These are phyloP conservation scores for Coenonympha glycerion DNA, from an alignment of 2,888 invertebrate genomes.

Conservation along the genomic window DNA sequence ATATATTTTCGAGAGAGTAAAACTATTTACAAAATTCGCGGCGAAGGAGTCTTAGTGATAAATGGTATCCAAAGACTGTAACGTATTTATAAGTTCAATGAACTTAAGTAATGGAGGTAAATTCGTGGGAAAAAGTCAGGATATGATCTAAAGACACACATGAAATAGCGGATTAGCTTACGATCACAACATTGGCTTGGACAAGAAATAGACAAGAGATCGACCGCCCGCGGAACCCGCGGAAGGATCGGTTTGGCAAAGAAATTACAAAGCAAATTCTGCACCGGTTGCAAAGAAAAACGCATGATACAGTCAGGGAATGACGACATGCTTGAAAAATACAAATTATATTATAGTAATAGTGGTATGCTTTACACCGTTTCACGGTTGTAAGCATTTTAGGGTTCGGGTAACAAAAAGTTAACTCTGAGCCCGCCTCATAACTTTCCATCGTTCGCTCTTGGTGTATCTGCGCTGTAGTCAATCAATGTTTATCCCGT, in stretches of 20 bases:
- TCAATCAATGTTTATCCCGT: constrained; percentile 8
- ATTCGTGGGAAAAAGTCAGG: constrained; percentile 62
- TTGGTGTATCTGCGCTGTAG: constrained; percentile 26
- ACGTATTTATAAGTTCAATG: constrained; percentile 70
- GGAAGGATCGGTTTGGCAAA: neutral
- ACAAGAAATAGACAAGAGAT: constrained; percentile 32
- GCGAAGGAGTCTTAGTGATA: constrained; percentile 72
- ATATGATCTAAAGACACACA: constrained; percentile 55
- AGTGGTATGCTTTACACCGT: too few species aligned
- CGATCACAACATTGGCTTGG: constrained; percentile 32
- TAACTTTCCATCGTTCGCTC: constrained; percentile 12
- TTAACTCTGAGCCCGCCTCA: neutral
- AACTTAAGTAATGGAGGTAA: constrained; percentile 61
- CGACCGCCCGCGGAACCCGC: constrained; percentile 33
- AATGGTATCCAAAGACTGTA: constrained; percentile 73
- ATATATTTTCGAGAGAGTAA: constrained; percentile 72
- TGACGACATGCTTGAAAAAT: constrained; percentile 32
- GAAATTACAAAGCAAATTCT: constrained; percentile 32
- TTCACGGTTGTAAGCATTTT: neutral
- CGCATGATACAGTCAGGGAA: constrained; percentile 36
- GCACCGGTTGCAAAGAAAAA: constrained; percentile 32
- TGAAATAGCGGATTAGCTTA: constrained; percentile 48
- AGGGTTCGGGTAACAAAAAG: neutral
- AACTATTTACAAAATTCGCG: constrained; percentile 66
- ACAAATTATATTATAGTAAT: constrained; percentile 28